Percentiles rank a stretch among this genome's conserved stretches.
phyloP scores from a whole-genome alignment of 35 echinoderm and acorn worm genomes.

The Holothuria glaberrima region DNA sequence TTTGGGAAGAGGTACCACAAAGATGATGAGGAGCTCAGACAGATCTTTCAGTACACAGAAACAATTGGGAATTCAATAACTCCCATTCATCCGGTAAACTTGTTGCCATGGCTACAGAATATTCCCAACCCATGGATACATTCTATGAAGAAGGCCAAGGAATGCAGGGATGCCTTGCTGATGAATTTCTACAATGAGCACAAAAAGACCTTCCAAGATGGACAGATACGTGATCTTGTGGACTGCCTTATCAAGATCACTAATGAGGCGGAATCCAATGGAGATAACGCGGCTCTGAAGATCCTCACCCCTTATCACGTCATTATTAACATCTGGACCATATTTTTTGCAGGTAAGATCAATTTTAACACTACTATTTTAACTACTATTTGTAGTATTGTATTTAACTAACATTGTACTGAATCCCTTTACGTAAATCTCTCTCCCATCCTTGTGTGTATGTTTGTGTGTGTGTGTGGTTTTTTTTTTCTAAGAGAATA shows the following conservation, averaged over 20 bases:
- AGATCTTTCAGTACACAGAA: slow-evolving; percentile 82
- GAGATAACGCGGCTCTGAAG: slow-evolving; percentile 66
- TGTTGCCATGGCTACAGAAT: slow-evolving; percentile 85
- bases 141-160: slow-evolving; percentile 65
- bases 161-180: slow-evolving; percentile 77
- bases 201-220: slow-evolving; percentile 75
- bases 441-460: too few relatives aligned
- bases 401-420: too few relatives aligned
- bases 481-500: too few relatives aligned
- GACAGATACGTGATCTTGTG: slow-evolving; percentile 82
- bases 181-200: slow-evolving; percentile 88
- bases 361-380: not conserved
- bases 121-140: slow-evolving; percentile 96
- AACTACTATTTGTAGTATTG: too few relatives aligned
- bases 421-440: too few relatives aligned
- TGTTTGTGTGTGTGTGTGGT: too few relatives aligned
- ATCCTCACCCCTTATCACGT: slow-evolving; percentile 91
- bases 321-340: slow-evolving; percentile 98
- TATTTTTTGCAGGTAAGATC: slow-evolving; percentile 97
- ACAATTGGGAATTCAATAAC: slow-evolving; percentile 92
- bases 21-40: slow-evolving; percentile 81
- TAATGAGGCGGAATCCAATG: slow-evolving; percentile 69
- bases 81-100: slow-evolving; percentile 92
- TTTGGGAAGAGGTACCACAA: slow-evolving; percentile 94
- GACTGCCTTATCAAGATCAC: slow-evolving; percentile 85